Percentiles rank a stretch among this genome's conserved stretches.
These are phyloP conservation scores for Molossus molossus DNA, from an alignment of 2,797 vertebrate species.

Conservation along the genomic window DNA sequence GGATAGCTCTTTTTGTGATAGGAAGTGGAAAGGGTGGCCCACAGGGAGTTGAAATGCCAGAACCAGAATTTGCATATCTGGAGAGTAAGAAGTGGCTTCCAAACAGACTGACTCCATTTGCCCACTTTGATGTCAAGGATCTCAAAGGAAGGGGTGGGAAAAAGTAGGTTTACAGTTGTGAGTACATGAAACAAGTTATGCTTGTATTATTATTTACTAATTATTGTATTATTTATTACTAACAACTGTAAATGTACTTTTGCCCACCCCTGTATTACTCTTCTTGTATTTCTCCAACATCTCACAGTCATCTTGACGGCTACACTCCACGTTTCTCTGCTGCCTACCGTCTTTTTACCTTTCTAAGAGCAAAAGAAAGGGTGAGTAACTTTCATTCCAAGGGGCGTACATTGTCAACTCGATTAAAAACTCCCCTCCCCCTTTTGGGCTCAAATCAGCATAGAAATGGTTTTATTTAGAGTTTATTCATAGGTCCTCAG, in stretches of 20 bases:
- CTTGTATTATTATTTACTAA: background rate
- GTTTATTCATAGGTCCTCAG: slow-evolving; percentile 15
- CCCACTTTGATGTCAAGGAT: background rate
- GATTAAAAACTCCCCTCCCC: background rate
- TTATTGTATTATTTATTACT: background rate
- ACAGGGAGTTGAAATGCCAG: background rate
- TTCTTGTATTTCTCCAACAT: background rate
- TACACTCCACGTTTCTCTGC: background rate
- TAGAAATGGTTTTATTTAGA: slow-evolving; percentile 47
- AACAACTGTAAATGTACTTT: background rate
- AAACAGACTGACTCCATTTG: background rate
- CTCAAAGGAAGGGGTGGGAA: background rate
- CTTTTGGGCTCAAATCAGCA: background rate
- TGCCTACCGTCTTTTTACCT: background rate
- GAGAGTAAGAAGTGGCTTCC: background rate
- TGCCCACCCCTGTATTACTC: background rate
- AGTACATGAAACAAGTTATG: background rate
- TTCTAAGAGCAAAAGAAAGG: slow-evolving; percentile 11
- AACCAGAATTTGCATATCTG: background rate
- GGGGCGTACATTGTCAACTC: background rate
- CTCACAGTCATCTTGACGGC: background rate
- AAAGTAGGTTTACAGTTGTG: background rate
- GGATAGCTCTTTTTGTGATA: background rate
- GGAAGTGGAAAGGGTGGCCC: background rate
- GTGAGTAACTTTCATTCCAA: background rate